A percentile compares a stretch with the other conserved stretches of the same genome.
These are phyloP conservation scores for Piaya cayana DNA, from an alignment of 2,113 vertebrate species.

Conservation along the genomic window DNA sequence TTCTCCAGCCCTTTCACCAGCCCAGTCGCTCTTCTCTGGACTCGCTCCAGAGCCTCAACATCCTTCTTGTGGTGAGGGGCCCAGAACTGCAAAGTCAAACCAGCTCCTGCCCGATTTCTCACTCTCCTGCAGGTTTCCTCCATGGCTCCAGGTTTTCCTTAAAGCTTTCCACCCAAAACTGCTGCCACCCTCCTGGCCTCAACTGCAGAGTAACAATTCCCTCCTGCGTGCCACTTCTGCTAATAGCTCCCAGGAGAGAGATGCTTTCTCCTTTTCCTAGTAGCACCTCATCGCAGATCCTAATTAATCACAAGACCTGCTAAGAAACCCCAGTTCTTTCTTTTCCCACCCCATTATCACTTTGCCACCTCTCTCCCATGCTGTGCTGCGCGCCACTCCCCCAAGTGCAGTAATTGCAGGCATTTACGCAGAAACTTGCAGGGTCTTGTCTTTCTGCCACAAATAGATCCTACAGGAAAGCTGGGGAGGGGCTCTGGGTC, in stretches of 20 bases:
- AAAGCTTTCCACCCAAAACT: neutral
- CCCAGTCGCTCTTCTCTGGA: no score
- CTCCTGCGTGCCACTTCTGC: neutral
- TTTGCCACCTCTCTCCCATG: neutral
- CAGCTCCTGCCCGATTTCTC: neutral
- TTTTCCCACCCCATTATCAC: fast-evolving
- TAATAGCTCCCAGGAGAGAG: neutral
- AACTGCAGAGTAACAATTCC: neutral
- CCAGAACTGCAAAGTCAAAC: no score
- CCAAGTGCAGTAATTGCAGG: neutral
- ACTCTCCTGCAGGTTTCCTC: fast-evolving
- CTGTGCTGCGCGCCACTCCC: neutral
- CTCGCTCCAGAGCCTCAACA: no score
- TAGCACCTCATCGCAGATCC: neutral
- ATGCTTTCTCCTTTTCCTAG: neutral
- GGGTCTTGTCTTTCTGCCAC: neutral
- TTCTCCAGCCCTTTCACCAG: no score
- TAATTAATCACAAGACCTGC: fast-evolving
- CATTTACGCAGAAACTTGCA: fast-evolving
- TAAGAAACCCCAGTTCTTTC: neutral
- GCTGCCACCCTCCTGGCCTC: neutral
- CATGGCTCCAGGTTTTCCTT: neutral
- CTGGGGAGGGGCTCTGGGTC: no score
- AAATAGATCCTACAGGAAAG: neutral
- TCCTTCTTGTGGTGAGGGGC: no score